Evolutionary conservation across 2,797 vertebrate species (phyloP), one percentile per base, ranked within the genome.

Genomic region (Muscicapa striata): DNA sequence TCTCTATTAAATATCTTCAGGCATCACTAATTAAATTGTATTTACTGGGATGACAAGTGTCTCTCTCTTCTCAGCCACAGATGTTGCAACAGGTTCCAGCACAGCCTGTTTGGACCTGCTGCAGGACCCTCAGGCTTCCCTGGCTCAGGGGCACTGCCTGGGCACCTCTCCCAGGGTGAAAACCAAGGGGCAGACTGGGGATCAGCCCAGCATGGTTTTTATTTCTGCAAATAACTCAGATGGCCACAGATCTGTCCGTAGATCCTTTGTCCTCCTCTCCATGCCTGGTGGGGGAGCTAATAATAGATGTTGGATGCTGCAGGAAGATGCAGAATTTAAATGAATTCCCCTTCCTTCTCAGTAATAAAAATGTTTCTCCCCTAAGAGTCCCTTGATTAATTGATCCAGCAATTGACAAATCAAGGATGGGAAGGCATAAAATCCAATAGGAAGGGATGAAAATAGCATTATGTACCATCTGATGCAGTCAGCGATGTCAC

Each of bases 371-470:
- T 73, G 29, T 76, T 96, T 95, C 74, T 93, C 41, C 80, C 79
- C 77, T 91, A 88, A 95, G 77, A 94, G 55, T 45, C 54, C 73
- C 81, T 87, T 94, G 93, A 97, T 95, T 93, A 94, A 96, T 97
- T 93, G 94, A 95, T 95, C 84, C 1, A 1, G 84, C 66, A 87
- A 95, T 89, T 91, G 95, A 95, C 89, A 79, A 93, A 96, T 97
- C 92, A 90, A 95, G 94, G 92, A 91, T 87, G 72, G 74, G 88
- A 81, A 96, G 0, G 17, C 78, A 93, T 87, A 88, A 95, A 95
- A 94, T 83, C 70, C 87, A 96, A 96, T 89, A 90, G 90, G 92
- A 96, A 87, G 6, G 59, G 86, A 93, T 92, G 91, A 96, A 97
- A 96, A 96, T 95, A 96, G 63, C 83, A 85, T 96, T 89, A 82